A percentile compares a stretch with the other conserved stretches of the same genome.
Conservation (phyloP, 2,888 invertebrate genomes). For the Cryptocephalus moraei region DNA sequence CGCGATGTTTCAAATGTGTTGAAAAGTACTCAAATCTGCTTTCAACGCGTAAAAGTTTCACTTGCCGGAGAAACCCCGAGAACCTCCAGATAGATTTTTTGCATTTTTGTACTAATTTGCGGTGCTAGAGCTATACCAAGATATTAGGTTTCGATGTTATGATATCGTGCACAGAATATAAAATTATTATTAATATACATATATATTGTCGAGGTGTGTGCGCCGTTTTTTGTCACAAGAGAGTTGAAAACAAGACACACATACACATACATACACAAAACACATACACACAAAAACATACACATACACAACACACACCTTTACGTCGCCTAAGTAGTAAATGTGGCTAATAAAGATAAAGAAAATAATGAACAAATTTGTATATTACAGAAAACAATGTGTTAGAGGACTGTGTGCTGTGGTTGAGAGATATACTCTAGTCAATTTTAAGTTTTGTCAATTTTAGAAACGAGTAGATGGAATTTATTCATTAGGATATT, state of each 20-base stretch:
- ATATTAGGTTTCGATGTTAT: constrained; percentile 26
- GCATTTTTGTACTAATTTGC: constrained; percentile 18
- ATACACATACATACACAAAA: not conserved
- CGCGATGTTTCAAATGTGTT: no score
- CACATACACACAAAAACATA: no score
- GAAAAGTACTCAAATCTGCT: no score
- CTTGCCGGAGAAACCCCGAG: constrained; percentile 7
- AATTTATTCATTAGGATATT: constrained; percentile 30
- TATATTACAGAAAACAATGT: constrained; percentile 22
- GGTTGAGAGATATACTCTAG: constrained; percentile 34
- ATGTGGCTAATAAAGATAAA: constrained; percentile 30
- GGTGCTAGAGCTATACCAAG: constrained; percentile 18
- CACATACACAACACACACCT: not conserved
- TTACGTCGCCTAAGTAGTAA: constrained; percentile 34
- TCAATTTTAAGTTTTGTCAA: constrained; percentile 42
- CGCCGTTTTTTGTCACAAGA: not conserved
- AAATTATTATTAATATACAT: not conserved
- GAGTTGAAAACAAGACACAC: not conserved
- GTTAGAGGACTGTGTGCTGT: constrained; percentile 31
- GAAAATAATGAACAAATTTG: constrained; percentile 21
- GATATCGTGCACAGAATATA: constrained; percentile 23
- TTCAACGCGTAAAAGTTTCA: constrained; percentile 4
- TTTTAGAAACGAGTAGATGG: constrained; percentile 36
- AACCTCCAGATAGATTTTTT: constrained; percentile 6
- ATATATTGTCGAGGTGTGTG: not conserved